Percentiles rank a stretch among this genome's conserved stretches.
Conservation (phyloP, 2,797 vertebrate species). For the Hemitrygon akajei region DNA sequence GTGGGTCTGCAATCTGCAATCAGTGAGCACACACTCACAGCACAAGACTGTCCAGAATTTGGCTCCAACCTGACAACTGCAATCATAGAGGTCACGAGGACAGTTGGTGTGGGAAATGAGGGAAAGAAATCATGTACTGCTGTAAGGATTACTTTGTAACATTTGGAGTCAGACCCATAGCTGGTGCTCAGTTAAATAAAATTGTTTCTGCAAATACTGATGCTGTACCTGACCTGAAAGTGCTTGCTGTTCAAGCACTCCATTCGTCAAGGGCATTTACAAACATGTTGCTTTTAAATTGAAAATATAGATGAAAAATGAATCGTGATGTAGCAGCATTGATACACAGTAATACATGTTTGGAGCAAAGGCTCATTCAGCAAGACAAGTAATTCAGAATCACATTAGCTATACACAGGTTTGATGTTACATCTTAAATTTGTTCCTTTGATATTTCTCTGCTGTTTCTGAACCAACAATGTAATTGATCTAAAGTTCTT, state of each 20-base stretch:
- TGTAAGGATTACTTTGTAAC: background rate
- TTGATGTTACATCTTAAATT: background rate
- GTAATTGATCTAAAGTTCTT: background rate
- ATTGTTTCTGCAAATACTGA: background rate
- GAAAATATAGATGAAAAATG: background rate
- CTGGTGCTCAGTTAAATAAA: background rate
- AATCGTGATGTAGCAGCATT: background rate
- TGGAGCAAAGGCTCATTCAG: background rate
- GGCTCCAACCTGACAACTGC: background rate
- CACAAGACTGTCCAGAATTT: background rate
- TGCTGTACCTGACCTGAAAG: background rate
- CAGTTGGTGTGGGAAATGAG: conserved; percentile 7
- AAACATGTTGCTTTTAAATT: background rate
- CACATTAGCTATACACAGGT: background rate
- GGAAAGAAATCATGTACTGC: background rate
- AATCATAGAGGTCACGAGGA: background rate
- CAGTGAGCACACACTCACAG: background rate
- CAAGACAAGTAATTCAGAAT: background rate
- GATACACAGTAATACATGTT: background rate
- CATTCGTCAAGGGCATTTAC: background rate
- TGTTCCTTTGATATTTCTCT: background rate
- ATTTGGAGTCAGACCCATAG: background rate
- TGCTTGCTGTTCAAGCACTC: background rate
- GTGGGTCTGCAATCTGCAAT: background rate
- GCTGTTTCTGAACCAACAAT: background rate